Conservation (phyloP, 1,140 invertebrate genomes). For the Cydia splendana region DNA sequence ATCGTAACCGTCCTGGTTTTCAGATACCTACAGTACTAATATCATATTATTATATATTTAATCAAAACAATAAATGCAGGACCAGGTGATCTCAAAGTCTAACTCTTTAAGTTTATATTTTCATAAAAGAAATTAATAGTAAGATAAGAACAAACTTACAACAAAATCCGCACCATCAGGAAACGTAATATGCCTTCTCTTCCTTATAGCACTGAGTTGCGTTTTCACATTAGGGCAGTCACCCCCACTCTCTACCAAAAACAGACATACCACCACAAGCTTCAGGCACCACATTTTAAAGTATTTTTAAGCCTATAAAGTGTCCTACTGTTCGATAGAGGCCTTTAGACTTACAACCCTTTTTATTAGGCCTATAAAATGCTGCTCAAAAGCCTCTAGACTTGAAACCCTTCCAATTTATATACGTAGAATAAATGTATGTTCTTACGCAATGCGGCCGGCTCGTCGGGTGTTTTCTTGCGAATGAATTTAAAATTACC, state of each 20-base stretch:
- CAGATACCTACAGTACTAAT: too few species aligned
- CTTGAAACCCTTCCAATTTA: too few species aligned
- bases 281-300: conserved; percentile 2
- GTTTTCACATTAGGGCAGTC: conserved; percentile 63
- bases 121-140: not conserved
- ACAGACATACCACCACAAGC: conserved; percentile 36
- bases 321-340: too few species aligned
- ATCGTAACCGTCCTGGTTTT: too few species aligned
- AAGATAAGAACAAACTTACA: conserved; percentile 67
- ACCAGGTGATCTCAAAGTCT: too few species aligned
- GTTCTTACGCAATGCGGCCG: conserved; percentile 6
- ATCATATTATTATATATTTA: too few species aligned
- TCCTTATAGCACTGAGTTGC: conserved; percentile 56
- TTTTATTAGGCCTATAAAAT: too few species aligned
- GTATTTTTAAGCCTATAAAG: not conserved
- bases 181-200: conserved; percentile 79
- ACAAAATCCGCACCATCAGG: conserved; percentile 81
- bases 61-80: too few species aligned
- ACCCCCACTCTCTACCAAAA: conserved; percentile 36
- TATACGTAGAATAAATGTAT: not conserved
- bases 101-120: too few species aligned
- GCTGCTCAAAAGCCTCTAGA: too few species aligned
- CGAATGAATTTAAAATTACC: not conserved
- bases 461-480: not conserved
- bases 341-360: too few species aligned